Conservation (phyloP, 2,797 vertebrate genomes). For the Prionace glauca region DNA sequence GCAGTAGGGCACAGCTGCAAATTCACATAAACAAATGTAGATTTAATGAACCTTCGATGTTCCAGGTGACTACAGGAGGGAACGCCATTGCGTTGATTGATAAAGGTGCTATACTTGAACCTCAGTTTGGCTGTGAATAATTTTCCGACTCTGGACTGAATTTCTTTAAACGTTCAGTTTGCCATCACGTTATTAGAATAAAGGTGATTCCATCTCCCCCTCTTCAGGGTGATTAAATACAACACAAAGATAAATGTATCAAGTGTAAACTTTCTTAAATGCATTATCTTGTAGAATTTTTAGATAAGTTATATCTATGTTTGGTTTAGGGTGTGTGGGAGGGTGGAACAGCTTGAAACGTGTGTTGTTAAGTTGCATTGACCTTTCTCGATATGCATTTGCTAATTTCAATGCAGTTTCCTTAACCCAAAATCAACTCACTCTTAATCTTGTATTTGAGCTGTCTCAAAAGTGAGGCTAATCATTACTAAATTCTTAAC, state of each 20-base stretch:
- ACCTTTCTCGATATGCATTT: neutral
- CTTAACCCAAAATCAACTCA: neutral
- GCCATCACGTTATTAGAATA: neutral
- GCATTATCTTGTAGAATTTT: neutral
- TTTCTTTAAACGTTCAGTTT: neutral
- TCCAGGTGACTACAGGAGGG: constrained; percentile 41
- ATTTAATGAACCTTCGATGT: constrained; percentile 40
- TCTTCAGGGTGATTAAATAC: neutral
- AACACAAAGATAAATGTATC: neutral
- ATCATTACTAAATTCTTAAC: neutral
- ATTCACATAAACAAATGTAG: constrained; percentile 43
- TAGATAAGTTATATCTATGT: neutral
- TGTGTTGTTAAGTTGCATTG: neutral
- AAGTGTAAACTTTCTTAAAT: neutral
- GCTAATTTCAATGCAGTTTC: neutral
- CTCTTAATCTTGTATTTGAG: neutral
- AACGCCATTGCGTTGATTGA: constrained; percentile 44
- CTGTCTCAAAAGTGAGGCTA: neutral
- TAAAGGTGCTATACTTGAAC: constrained; percentile 38
- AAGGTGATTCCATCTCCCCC: neutral
- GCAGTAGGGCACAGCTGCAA: constrained; percentile 43
- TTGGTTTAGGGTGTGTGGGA: neutral
- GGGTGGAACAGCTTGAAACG: neutral
- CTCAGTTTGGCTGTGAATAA: neutral
- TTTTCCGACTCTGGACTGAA: neutral